Percentiles rank a stretch among this genome's conserved stretches.
Conservation (phyloP, 2,888 invertebrate genomes). For the Sympetrum striolatum region DNA sequence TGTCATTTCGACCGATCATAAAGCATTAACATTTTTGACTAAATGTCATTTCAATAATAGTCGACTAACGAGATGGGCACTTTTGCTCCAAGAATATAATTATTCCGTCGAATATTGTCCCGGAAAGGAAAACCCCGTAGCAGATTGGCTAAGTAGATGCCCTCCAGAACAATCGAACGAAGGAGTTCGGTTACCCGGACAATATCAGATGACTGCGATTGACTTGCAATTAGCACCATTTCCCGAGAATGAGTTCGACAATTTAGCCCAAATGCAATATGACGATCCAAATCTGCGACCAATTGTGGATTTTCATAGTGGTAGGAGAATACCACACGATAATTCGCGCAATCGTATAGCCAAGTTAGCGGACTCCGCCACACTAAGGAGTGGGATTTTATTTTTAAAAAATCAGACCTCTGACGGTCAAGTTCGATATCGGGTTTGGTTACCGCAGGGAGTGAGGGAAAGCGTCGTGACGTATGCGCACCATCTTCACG, state of each 20-base stretch:
- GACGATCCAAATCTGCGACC: neutral
- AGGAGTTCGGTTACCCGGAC: accelerated
- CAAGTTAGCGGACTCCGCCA: neutral
- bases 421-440: too few relatives aligned
- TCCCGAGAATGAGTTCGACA: neutral
- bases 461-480: neutral
- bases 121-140: neutral
- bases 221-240: neutral
- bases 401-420: neutral
- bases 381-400: too few relatives aligned
- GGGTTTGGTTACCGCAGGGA: neutral
- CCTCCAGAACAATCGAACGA: neutral
- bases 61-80: neutral
- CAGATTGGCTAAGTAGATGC: neutral
- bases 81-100: neutral
- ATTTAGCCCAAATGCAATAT: neutral
- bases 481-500: neutral
- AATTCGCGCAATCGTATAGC: neutral
- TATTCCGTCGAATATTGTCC: neutral
- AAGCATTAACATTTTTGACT: neutral
- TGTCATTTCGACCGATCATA: neutral
- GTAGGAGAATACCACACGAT: neutral
- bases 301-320: neutral
- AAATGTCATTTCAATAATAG: neutral
- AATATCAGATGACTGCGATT: neutral